phyloP scores from a whole-genome alignment of 2,888 invertebrate species.

The Acanthosoma haemorrhoidale region DNA sequence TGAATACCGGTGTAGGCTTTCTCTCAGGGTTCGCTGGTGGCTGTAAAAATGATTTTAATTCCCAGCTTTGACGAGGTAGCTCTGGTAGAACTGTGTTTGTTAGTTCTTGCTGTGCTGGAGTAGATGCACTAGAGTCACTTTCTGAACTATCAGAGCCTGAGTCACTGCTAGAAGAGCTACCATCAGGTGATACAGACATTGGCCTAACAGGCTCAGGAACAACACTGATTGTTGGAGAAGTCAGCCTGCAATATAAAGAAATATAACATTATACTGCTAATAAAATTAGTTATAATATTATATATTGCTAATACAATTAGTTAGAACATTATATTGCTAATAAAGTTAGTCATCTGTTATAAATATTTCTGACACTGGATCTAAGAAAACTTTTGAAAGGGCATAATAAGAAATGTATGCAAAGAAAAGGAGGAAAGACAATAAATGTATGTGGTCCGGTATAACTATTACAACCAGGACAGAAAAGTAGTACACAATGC shows the following conservation, averaged over 20 bases:
- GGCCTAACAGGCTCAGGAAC: constrained; percentile 51
- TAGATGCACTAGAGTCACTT: constrained; percentile 54
- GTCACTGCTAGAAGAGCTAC: constrained; percentile 39
- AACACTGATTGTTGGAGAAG: constrained; percentile 51
- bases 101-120: constrained; percentile 43
- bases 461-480: too few species aligned
- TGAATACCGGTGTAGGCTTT: constrained; percentile 30
- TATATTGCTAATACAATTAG: too few species aligned
- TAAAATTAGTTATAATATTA: background rate
- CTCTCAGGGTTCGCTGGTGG: constrained; percentile 30
- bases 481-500: too few species aligned
- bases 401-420: too few species aligned
- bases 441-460: too few species aligned
- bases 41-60: constrained; percentile 41
- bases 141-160: constrained; percentile 50
- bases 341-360: background rate
- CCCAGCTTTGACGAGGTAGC: constrained; percentile 46
- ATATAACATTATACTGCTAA: constrained; percentile 35
- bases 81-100: constrained; percentile 44
- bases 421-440: too few species aligned
- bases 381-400: too few species aligned
- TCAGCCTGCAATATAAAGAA: constrained; percentile 44
- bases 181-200: constrained; percentile 44
- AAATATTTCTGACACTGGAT: too few species aligned
- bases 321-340: background rate